A percentile compares a stretch with the other conserved stretches of the same genome.
Evolutionary conservation across 37 sponge, comb jelly and placozoan species (phyloP).

Genomic region (Hexactinellida sp.): DNA sequence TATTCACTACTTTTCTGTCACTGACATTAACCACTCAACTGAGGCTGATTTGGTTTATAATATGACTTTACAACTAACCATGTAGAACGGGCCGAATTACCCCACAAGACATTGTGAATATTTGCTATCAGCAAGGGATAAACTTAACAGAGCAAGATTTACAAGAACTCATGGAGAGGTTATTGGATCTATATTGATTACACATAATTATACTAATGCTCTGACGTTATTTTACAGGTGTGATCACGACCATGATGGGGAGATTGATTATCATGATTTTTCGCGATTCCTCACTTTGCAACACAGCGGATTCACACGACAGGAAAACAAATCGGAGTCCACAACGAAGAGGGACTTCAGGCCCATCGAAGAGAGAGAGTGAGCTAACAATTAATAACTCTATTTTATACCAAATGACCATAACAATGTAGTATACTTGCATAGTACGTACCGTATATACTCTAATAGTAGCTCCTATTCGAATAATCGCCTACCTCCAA

Average conservation of each 20-base stretch:
- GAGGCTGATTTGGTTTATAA: neutral
- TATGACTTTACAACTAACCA: neutral
- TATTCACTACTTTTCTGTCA: neutral
- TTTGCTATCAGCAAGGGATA: neutral
- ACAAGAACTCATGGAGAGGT: constrained; percentile 37
- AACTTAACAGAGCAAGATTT: constrained; percentile 19
- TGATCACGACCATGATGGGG: constrained; percentile 43
- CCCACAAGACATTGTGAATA: neutral
- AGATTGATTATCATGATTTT: constrained; percentile 76
- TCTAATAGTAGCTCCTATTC: no score
- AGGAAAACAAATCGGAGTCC: neutral
- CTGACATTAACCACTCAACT: neutral
- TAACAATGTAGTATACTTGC: no score
- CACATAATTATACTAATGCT: neutral
- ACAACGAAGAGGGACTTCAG: constrained; percentile 33
- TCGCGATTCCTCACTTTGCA: constrained; percentile 38
- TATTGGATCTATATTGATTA: neutral
- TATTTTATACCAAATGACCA: no score
- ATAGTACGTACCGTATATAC: no score
- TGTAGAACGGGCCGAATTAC: neutral
- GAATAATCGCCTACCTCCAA: no score
- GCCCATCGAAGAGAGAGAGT: constrained; percentile 32
- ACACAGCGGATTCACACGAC: neutral
- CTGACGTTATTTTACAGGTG: constrained; percentile 22
- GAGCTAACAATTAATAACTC: neutral